phyloP scores from a whole-genome alignment of 2,797 vertebrate genomes.

The Melopsittacus undulatus region DNA sequence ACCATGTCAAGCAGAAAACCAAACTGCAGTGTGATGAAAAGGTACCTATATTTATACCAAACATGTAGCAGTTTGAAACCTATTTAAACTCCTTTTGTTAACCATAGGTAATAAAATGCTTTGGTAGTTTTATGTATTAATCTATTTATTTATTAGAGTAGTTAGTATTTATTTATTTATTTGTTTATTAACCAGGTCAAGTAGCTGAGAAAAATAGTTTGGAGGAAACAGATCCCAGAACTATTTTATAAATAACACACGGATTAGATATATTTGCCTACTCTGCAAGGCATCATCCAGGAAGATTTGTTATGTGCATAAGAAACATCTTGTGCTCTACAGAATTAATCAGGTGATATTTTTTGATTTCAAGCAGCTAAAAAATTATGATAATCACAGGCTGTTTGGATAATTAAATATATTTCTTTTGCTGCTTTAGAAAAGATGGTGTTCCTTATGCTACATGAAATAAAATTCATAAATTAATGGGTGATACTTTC shows the following conservation, averaged over 20 bases:
- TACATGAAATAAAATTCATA: neutral
- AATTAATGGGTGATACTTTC: neutral
- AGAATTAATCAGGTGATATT: neutral
- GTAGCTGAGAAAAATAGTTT: neutral
- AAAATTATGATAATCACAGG: neutral
- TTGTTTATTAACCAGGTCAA: neutral
- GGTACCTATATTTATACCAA: neutral
- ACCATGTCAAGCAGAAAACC: neutral
- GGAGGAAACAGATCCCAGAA: neutral
- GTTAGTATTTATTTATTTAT: neutral
- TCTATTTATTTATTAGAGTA: neutral
- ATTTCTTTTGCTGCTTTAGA: neutral
- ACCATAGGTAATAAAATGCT: neutral
- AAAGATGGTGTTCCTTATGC: neutral
- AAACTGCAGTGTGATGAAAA: neutral
- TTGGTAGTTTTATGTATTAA: neutral
- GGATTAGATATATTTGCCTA: neutral
- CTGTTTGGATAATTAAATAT: neutral
- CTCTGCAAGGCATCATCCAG: neutral
- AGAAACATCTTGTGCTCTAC: neutral
- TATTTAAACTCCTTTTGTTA: neutral
- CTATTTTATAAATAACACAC: neutral
- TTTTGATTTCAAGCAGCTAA: neutral
- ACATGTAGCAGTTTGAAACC: neutral
- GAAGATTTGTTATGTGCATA: neutral